Percentiles rank a stretch among this genome's conserved stretches.
These are phyloP conservation scores for Takifugu flavidus DNA, from an alignment of 2,113 vertebrate genomes.

Conservation along the genomic window DNA sequence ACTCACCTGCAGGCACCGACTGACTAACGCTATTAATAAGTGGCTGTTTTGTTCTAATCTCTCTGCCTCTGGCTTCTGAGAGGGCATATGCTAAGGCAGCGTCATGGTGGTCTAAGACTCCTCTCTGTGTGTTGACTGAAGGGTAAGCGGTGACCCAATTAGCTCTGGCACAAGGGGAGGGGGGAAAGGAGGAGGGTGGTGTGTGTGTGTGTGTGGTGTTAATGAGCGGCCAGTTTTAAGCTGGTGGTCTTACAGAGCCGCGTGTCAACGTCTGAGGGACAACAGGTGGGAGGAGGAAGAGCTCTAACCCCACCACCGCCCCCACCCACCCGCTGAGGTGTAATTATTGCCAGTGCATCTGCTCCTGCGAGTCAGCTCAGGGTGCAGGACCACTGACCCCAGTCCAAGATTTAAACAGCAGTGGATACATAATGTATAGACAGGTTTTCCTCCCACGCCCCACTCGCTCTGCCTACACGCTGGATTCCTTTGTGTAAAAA, in stretches of 20 bases:
- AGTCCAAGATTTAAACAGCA: conserved; percentile 33
- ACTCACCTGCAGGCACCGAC: conserved; percentile 52
- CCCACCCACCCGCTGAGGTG: conserved; percentile 40
- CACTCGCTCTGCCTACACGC: neutral
- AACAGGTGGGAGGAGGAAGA: conserved; percentile 68
- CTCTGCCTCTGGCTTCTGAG: conserved; percentile 25
- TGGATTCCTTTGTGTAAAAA: neutral
- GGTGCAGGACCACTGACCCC: conserved; percentile 18
- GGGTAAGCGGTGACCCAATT: conserved; percentile 71
- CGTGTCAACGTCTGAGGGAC: conserved; percentile 35
- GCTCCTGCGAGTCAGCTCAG: conserved; percentile 13
- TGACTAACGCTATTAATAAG: conserved; percentile 60
- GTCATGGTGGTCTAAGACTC: conserved; percentile 55
- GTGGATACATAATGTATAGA: conserved; percentile 36
- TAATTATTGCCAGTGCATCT: conserved; percentile 61
- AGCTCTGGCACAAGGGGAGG: conserved; percentile 39
- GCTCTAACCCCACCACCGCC: conserved; percentile 45
- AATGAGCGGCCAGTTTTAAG: conserved; percentile 57
- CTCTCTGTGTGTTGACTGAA: conserved; percentile 58
- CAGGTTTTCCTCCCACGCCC: conserved; percentile 2
- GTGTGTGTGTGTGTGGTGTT: conserved; percentile 18
- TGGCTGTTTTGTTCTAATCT: conserved; percentile 54
- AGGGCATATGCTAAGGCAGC: conserved; percentile 55
- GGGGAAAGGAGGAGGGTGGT: neutral
- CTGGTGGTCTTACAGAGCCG: conserved; percentile 50